A percentile compares a stretch with the other conserved stretches of the same genome.
Evolutionary conservation across 1,140 invertebrate genomes (phyloP).

Genomic region (Diorhabda sublineata): DNA sequence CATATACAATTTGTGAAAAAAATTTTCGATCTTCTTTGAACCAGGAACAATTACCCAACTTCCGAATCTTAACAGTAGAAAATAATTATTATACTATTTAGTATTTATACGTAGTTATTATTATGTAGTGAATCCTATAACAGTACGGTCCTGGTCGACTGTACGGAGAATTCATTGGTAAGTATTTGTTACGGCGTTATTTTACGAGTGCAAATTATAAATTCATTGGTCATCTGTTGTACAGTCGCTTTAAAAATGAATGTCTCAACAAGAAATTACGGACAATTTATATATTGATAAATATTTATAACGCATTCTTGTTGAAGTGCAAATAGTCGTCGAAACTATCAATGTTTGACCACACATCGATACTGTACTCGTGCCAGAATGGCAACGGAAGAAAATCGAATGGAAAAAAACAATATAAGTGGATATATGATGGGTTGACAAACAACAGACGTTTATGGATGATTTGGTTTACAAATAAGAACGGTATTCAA

Average conservation of each 20-base stretch:
- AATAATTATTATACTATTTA: too few species aligned
- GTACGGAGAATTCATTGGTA: slow-evolving; percentile 13
- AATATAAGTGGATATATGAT: background rate
- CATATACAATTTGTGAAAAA: too few species aligned
- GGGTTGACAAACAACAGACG: background rate
- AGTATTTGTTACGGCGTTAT: slow-evolving; percentile 16
- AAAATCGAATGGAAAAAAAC: background rate
- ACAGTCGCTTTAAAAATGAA: slow-evolving; percentile 18
- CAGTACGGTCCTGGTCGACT: background rate
- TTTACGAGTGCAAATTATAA: slow-evolving; percentile 15
- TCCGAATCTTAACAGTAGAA: too few species aligned
- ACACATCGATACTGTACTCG: slow-evolving; percentile 5
- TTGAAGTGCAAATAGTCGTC: slow-evolving; percentile 2
- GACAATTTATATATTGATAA: slow-evolving; percentile 17
- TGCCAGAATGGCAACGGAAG: background rate
- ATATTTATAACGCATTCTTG: slow-evolving; percentile 18
- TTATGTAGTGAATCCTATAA: too few species aligned
- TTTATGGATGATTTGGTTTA: too few species aligned
- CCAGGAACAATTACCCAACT: too few species aligned
- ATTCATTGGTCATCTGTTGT: slow-evolving; percentile 18
- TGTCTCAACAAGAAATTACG: slow-evolving; percentile 19
- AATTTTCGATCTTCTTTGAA: too few species aligned
- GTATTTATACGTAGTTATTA: too few species aligned
- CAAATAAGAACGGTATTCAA: too few species aligned
- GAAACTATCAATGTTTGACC: slow-evolving; percentile 3